Evolutionary conservation across 1,140 invertebrate genomes (phyloP), one percentile per base, ranked within the genome.

Genomic region (Cheumatopsyche charites): DNA sequence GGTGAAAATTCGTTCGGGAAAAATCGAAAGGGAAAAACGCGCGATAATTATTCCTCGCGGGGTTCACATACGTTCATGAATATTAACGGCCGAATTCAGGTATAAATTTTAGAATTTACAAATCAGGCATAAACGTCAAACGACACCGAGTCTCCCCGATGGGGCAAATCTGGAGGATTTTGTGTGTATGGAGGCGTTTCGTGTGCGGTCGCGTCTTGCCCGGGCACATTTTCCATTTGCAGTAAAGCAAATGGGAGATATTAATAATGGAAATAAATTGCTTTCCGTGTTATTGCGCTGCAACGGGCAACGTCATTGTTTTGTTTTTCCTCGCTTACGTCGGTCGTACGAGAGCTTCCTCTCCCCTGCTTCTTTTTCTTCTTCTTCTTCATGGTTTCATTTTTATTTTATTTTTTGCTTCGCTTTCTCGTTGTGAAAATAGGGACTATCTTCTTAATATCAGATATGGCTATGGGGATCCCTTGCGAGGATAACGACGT

Each of bases 381-480:
- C 12, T 42, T 47, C 43, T n/a, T 47, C 55, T 11, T 17, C 36
- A 1, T 36, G 19, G 15, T 23, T 42, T 7, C 13, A 23, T 58
- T 13, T 52, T 58, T 58, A 21, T 58, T 25, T 58, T 17, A n/a
- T 47, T 47, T 15, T n/a, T 47, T 47, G 15, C 5, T 58, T 58
- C 21, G 12, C 13, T 25, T 58, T 9, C 4, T 23, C 55, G 23
- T 58, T 58, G 19, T 11, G 13, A 19, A 45, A 23, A 41, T 29
- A 41, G 69, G 52, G 49, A 45, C 68, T 45, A 74, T 58, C 55
- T 74, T 67, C 73, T 70, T 74, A 74, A 74, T 74, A 74, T 71
- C 69, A 29, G 42, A 68, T 43, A 36, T 26, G 58, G 17, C 67
- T 66, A 62, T 47, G 43, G 63, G n/a, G 21, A 70, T 70, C 61